Conservation (phyloP, 2,113 vertebrate genomes). For the Pseudolaguvia tuberculata region DNA sequence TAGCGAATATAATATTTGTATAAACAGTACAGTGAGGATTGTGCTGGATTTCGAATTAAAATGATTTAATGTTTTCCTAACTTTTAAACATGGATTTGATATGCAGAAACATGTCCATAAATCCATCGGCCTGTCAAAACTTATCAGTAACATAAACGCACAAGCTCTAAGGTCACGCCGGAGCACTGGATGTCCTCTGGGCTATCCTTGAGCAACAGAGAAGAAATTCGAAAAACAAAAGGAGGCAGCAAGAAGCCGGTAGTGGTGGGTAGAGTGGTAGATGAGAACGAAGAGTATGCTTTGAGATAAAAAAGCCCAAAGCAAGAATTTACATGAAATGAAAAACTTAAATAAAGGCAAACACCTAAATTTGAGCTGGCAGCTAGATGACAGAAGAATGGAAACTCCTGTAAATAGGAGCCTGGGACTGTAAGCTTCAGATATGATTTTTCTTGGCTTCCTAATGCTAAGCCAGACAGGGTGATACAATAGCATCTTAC, state of each 20-base stretch:
- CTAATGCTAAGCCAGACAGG: conserved; percentile 28
- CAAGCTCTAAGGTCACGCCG: conserved; percentile 26
- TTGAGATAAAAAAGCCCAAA: neutral
- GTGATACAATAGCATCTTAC: conserved; percentile 35
- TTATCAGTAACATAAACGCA: conserved; percentile 14
- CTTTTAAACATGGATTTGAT: conserved; percentile 43
- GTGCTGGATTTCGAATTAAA: conserved; percentile 41
- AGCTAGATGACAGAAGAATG: conserved; percentile 9
- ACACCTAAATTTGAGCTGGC: conserved; percentile 14
- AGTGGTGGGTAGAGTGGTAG: conserved; percentile 24
- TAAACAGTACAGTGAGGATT: no score
- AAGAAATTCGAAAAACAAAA: conserved; percentile 29
- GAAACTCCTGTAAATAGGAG: conserved; percentile 26
- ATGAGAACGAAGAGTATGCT: no score
- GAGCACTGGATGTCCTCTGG: conserved; percentile 28
- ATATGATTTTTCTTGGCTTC: conserved; percentile 34
- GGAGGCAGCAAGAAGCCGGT: neutral
- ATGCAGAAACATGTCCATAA: conserved; percentile 36
- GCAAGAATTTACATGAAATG: conserved; percentile 1
- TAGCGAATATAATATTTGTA: no score
- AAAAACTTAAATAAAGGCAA: neutral
- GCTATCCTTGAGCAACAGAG: conserved; percentile 18
- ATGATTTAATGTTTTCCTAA: conserved; percentile 39
- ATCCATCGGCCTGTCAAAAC: conserved; percentile 45
- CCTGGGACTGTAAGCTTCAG: conserved; percentile 29